A percentile compares a stretch with the other conserved stretches of the same genome.
phyloP scores from a whole-genome alignment of 1,140 invertebrate genomes.

The Procambarus clarkii region DNA sequence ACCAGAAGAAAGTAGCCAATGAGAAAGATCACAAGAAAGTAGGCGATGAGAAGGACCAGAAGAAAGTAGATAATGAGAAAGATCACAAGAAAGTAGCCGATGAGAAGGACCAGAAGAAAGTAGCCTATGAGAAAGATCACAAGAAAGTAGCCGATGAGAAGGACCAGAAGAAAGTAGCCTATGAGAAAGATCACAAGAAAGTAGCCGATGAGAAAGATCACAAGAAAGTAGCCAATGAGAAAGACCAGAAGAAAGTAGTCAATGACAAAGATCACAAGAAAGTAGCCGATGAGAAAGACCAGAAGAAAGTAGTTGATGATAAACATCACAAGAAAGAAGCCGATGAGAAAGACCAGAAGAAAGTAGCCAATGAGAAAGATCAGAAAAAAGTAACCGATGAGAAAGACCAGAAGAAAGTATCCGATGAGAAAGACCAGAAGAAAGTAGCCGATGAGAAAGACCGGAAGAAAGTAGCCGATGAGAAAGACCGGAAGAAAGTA shows the following conservation, averaged over 20 bases:
- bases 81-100: too few species aligned
- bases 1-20: neutral
- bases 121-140: neutral
- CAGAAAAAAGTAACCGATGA: too few species aligned
- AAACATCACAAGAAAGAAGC: neutral
- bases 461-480: too few species aligned
- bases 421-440: neutral
- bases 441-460: neutral
- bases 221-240: neutral
- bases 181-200: neutral
- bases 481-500: too few species aligned
- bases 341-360: neutral
- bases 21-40: neutral
- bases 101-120: neutral
- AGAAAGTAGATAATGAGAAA: neutral
- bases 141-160: neutral
- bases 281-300: neutral
- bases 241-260: too few species aligned
- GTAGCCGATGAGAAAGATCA: neutral
- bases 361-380: neutral
- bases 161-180: neutral
- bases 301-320: neutral
- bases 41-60: neutral
- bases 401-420: neutral
- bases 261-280: neutral